Conservation (phyloP, 2,113 vertebrate genomes). For the Equus przewalskii region DNA sequence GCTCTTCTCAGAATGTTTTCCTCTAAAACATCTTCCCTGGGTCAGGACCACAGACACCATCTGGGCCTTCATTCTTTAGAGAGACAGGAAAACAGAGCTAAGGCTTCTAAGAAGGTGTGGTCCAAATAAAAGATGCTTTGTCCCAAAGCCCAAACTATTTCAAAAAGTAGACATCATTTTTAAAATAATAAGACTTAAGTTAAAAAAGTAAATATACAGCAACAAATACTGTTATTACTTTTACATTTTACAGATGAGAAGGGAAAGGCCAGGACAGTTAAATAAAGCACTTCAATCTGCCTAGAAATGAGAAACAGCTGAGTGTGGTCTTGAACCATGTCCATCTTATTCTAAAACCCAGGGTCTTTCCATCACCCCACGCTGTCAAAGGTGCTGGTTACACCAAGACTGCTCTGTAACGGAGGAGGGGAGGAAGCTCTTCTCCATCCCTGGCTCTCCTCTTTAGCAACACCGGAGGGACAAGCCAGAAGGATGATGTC, state of each 20-base stretch:
- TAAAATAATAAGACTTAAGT: background rate
- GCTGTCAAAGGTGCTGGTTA: background rate
- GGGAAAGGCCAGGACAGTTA: background rate
- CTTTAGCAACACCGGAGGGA: background rate
- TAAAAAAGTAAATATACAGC: background rate
- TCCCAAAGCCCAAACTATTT: background rate
- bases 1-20: background rate
- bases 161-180: background rate
- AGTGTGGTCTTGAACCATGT: background rate
- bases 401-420: fast-evolving
- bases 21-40: background rate
- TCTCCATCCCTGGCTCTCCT: background rate
- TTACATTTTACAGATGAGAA: background rate
- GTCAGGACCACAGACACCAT: background rate
- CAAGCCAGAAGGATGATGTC: background rate
- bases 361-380: background rate
- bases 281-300: background rate
- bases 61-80: background rate
- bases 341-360: background rate
- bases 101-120: background rate
- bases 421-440: background rate
- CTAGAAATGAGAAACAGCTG: background rate
- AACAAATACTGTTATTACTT: background rate
- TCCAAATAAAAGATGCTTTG: background rate
- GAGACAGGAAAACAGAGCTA: background rate